Evolutionary conservation across 2,888 invertebrate genomes (phyloP).

Genomic region (Drosophila nigricruria): DNA sequence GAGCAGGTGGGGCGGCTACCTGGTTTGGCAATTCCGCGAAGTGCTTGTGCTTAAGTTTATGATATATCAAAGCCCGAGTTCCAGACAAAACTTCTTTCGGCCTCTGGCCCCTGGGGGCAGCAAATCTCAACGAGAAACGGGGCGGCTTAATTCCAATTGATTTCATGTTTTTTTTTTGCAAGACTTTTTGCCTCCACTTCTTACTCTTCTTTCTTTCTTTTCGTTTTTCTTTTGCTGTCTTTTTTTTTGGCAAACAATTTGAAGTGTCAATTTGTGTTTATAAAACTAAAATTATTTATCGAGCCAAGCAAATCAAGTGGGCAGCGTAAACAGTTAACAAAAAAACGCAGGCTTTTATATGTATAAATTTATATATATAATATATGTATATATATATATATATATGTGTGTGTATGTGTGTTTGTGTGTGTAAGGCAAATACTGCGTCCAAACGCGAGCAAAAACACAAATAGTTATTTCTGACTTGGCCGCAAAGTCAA

Average conservation of each 20-base stretch:
- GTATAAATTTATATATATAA: not conserved
- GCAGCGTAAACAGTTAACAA: conserved; percentile 71
- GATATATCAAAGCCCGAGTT: conserved; percentile 48
- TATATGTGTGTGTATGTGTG: conserved; percentile 4
- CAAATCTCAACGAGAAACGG: conserved; percentile 48
- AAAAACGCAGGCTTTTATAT: conserved; percentile 10
- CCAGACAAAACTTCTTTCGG: conserved; percentile 18
- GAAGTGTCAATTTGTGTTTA: conserved; percentile 79
- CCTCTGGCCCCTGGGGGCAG: conserved; percentile 22
- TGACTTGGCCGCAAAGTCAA: conserved; percentile 78
- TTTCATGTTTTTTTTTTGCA: conserved; percentile 49
- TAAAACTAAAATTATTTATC: conserved; percentile 76
- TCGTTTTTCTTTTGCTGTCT: conserved; percentile 13
- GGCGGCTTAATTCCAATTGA: conserved; percentile 70
- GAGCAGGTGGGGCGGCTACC: conserved; percentile 65
- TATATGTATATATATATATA: conserved; percentile 5
- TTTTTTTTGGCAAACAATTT: conserved; percentile 70
- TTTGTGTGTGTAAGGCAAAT: conserved; percentile 23
- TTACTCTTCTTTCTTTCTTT: conserved; percentile 21
- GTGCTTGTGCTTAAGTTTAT: conserved; percentile 55
- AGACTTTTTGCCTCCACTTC: conserved; percentile 12
- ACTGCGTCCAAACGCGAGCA: conserved; percentile 50
- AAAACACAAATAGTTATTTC: conserved; percentile 48
- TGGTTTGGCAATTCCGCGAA: conserved; percentile 66
- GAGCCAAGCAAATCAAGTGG: conserved; percentile 64